Evolutionary conservation across 2,888 invertebrate species (phyloP), one percentile per base, ranked within the genome.

Genomic region (Philonicus albiceps): DNA sequence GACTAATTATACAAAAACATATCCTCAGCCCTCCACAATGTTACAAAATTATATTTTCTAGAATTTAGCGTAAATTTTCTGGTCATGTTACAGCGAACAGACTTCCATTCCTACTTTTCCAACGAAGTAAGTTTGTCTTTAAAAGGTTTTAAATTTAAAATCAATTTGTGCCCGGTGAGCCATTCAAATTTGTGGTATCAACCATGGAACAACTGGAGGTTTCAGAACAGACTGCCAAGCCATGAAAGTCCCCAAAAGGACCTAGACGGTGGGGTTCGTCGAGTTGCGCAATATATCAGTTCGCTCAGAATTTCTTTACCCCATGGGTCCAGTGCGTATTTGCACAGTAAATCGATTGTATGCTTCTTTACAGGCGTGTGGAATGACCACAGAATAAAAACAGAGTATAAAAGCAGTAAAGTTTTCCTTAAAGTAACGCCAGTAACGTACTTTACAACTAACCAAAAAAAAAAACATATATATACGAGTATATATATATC

Each of bases 1-100:
- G 74, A 73, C 87, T 87, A 87, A 87, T 87, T 87, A 87, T 86
- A 87, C 85, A 78, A 83, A 83, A 86, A 86, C 87, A 85, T 87
- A 86, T 87, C 87, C 86, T 86, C 81, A 76, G 85, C 76, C 86
- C 83, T 80, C 86, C 40, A 86, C 27, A 8, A 64, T 27, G 22
- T 22, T 11, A 64, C 87, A 87, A 87, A 16, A 87, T 87, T 87
- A 87, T 87, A 86, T 86, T 86, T 86, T 83, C 76, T 49, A 49
- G 6, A 16, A 2, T 86, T 64, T 75, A 86, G 16, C 43, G n/a
- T 87, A 87, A 86, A 81, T 49, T 74, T 86, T 76, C 86, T 80
- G n/a, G 22, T 85, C n/a, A 43, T 43, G 4, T 43, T 43, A 43
- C 16, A 11, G 16, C 3, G 4, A 2, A 1, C 7, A 30, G 19